phyloP scores from a whole-genome alignment of 2,113 vertebrate genomes.

The Myrmophylax atrothorax region DNA sequence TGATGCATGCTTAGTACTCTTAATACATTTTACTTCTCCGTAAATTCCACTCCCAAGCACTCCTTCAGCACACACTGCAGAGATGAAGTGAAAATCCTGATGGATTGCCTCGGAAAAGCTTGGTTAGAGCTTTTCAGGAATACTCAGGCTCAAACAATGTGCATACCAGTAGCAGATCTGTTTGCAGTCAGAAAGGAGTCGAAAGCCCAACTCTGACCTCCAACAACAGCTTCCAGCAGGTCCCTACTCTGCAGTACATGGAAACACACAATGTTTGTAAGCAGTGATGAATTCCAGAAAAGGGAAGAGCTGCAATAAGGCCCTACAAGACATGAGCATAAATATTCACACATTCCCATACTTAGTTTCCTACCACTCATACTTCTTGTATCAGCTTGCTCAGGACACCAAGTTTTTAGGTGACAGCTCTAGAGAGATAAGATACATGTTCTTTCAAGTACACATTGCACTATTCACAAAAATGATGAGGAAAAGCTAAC shows the following conservation, averaged over 20 bases:
- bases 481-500: background rate
- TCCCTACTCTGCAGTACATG: background rate
- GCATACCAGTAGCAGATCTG: background rate
- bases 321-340: background rate
- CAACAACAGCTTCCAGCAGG: background rate
- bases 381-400: background rate
- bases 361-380: background rate
- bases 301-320: background rate
- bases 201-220: background rate
- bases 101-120: background rate
- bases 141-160: background rate
- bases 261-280: background rate
- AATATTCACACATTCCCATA: background rate
- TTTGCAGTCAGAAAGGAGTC: background rate
- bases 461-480: background rate
- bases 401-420: background rate
- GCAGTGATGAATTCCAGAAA: background rate
- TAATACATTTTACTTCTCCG: background rate
- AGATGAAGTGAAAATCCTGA: background rate
- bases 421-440: background rate
- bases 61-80: rapidly evolving
- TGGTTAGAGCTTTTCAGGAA: background rate
- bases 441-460: rapidly evolving
- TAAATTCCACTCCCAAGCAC: background rate
- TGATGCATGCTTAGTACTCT: background rate